These are phyloP conservation scores for Ibycter americanus DNA, from an alignment of 2,797 vertebrate species.

Conservation along the genomic window DNA sequence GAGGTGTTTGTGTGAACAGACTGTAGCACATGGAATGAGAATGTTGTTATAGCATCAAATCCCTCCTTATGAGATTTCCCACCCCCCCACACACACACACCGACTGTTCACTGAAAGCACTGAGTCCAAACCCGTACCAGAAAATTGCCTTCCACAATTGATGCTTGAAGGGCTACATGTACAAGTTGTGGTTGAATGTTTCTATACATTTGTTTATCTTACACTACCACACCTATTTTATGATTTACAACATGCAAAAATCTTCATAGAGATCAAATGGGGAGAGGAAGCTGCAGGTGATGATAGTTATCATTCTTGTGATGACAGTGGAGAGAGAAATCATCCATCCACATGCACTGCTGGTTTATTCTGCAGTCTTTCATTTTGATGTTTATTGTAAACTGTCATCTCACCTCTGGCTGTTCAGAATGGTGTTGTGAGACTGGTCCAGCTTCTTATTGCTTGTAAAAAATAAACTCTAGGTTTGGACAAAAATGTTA, in stretches of 20 bases:
- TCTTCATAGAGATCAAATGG: background rate
- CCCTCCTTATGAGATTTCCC: background rate
- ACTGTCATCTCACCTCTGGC: background rate
- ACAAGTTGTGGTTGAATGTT: background rate
- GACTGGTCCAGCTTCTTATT: background rate
- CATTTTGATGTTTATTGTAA: background rate
- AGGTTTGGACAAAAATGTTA: background rate
- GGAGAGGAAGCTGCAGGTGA: background rate
- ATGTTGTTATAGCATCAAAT: background rate
- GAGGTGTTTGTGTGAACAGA: background rate
- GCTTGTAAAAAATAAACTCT: background rate
- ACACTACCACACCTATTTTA: background rate
- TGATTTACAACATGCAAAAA: conserved; percentile 14
- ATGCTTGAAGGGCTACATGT: background rate
- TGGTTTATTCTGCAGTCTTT: conserved; percentile 2
- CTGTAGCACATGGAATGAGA: background rate
- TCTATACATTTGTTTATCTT: background rate
- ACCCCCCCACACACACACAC: no score
- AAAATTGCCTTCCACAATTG: background rate
- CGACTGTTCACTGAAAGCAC: background rate
- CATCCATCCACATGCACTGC: background rate
- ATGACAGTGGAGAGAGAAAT: conserved; percentile 8
- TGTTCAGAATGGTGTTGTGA: background rate
- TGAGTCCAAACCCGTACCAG: background rate
- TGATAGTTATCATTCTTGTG: background rate